These are phyloP conservation scores for Lasioglossum baleicum DNA, from an alignment of 1,140 invertebrate genomes.

Conservation along the genomic window DNA sequence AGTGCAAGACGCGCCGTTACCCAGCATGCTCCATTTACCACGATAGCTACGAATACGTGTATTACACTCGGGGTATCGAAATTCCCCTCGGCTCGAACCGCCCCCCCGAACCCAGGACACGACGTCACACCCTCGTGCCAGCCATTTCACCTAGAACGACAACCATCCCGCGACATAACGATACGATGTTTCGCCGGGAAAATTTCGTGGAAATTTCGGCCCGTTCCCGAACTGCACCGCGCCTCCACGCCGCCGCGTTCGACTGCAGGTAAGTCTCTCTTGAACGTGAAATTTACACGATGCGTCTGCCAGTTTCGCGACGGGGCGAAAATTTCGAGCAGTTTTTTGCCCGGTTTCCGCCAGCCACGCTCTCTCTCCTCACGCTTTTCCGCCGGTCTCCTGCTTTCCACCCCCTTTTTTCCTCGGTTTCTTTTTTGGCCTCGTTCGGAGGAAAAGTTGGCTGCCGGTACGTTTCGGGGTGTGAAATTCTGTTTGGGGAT, in stretches of 20 bases:
- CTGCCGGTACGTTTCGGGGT: background rate
- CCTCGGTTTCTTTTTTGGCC: no score
- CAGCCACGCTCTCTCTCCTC: no score
- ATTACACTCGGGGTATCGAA: conserved; percentile 59
- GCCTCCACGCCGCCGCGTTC: background rate
- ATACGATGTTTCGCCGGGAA: conserved; percentile 33
- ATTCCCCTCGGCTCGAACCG: background rate
- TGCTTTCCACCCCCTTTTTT: background rate
- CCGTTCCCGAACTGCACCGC: background rate
- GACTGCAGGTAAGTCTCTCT: background rate
- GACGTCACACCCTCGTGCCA: background rate
- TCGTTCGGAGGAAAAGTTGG: background rate
- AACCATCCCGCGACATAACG: conserved; percentile 44
- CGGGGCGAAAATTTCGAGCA: background rate
- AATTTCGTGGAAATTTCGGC: conserved; percentile 30
- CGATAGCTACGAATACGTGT: conserved; percentile 66
- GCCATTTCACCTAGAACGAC: conserved; percentile 44
- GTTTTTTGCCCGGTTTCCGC: background rate
- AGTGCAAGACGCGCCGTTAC: conserved; percentile 55
- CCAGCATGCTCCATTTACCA: conserved; percentile 66
- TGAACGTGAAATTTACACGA: background rate
- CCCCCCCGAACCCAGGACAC: background rate
- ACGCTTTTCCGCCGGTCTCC: no score
- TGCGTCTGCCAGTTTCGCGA: background rate
- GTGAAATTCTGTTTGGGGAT: conserved; percentile 8